These are phyloP conservation scores for Echiichthys vipera DNA, from an alignment of 2,797 vertebrate genomes.

Conservation along the genomic window DNA sequence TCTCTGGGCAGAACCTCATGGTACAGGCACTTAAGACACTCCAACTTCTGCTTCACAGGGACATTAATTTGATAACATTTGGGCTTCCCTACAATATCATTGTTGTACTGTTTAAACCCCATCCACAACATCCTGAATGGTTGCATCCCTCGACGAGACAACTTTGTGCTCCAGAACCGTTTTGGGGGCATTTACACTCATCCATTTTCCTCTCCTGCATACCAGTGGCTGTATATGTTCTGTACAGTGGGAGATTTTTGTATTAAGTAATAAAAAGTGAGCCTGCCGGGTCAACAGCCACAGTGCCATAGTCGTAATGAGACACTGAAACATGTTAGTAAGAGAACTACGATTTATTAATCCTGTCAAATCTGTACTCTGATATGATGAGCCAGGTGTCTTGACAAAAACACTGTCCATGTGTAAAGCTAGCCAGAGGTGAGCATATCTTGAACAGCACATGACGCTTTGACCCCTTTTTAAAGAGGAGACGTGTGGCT, in stretches of 20 bases:
- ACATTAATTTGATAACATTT: background rate
- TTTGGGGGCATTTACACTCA: background rate
- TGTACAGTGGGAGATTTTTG: background rate
- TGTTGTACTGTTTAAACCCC: background rate
- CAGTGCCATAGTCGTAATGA: background rate
- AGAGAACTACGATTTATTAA: background rate
- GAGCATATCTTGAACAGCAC: background rate
- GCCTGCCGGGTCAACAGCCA: background rate
- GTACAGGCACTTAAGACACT: too few relatives aligned
- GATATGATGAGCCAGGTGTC: slow-evolving; percentile 12
- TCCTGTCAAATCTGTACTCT: background rate
- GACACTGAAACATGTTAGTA: background rate
- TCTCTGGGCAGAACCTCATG: too few relatives aligned
- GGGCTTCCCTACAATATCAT: background rate
- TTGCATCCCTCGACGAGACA: background rate
- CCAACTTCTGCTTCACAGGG: too few relatives aligned
- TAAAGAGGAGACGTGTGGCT: background rate
- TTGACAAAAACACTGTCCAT: background rate
- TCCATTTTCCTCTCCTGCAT: background rate
- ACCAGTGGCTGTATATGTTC: background rate
- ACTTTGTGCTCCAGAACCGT: background rate
- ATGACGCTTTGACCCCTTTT: background rate
- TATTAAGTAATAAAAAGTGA: background rate
- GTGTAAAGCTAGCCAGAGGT: slow-evolving; percentile 2
- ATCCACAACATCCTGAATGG: background rate